These are phyloP conservation scores for Zoanthus sansibaricus DNA, from an alignment of 92 coral and sea anemone genomes.

Conservation along the genomic window DNA sequence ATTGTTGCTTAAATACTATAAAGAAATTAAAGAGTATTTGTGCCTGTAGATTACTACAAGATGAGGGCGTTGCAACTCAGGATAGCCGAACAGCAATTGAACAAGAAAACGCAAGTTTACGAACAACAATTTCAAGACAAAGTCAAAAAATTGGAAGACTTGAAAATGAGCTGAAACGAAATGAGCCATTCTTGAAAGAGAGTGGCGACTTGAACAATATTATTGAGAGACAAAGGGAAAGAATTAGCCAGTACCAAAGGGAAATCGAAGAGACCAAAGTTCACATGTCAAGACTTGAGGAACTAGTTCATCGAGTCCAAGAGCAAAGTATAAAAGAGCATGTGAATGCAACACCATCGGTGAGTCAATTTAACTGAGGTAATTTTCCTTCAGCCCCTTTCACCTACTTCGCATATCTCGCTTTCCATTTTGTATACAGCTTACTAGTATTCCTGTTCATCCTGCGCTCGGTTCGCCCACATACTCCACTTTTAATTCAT, in stretches of 20 bases:
- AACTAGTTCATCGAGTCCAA: constrained; percentile 94
- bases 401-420: background rate
- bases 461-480: background rate
- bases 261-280: constrained; percentile 91
- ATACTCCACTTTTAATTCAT: too few species aligned
- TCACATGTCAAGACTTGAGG: constrained; percentile 93
- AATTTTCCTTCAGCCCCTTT: too few species aligned
- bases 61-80: constrained; percentile 84
- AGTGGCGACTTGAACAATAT: constrained; percentile 71
- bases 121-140: constrained; percentile 96
- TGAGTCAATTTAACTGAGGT: constrained; percentile 29
- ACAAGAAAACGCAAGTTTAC: constrained; percentile 83
- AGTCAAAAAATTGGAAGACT: constrained; percentile 97
- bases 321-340: constrained; percentile 95
- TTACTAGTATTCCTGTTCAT: background rate
- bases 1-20: too few species aligned
- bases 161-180: constrained; percentile 84
- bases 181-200: constrained; percentile 69
- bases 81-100: constrained; percentile 87
- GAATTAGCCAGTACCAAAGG: constrained; percentile 87
- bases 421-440: background rate
- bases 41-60: constrained; percentile 81
- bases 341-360: constrained; percentile 92
- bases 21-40: background rate
- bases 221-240: constrained; percentile 85